phyloP scores from a whole-genome alignment of 2,113 vertebrate species.

The Craseonycteris thonglongyai region DNA sequence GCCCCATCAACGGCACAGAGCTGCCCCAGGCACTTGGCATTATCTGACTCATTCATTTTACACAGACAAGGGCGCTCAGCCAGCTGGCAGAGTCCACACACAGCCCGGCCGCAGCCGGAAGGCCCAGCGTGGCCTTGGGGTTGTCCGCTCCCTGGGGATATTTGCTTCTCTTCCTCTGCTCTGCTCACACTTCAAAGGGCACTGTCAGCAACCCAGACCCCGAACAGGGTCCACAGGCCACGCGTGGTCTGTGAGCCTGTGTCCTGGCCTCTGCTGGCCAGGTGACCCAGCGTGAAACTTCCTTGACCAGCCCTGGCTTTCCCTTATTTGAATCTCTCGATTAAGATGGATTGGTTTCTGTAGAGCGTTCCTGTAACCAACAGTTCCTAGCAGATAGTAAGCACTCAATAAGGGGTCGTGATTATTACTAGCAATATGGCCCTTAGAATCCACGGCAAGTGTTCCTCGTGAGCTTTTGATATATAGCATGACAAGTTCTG shows the following conservation, averaged over 20 bases:
- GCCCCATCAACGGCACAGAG: not conserved
- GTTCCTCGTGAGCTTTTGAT: not conserved
- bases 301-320: not conserved
- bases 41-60: not conserved
- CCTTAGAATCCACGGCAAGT: not conserved
- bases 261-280: not conserved
- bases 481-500: not conserved
- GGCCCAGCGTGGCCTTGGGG: accelerated
- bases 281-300: not conserved
- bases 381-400: not conserved
- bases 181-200: not conserved
- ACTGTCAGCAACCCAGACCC: not conserved
- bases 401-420: not conserved
- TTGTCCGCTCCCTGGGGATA: not conserved
- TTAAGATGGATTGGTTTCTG: not conserved
- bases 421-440: not conserved
- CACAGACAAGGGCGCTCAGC: accelerated
- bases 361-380: not conserved
- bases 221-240: not conserved
- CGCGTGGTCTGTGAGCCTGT: not conserved
- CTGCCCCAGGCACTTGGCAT: no score
- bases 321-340: not conserved
- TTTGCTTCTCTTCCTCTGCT: not conserved
- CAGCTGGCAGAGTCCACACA: accelerated
- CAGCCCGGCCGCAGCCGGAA: not conserved